Conservation (phyloP, 2,888 invertebrate species). For the Timema podura region DNA sequence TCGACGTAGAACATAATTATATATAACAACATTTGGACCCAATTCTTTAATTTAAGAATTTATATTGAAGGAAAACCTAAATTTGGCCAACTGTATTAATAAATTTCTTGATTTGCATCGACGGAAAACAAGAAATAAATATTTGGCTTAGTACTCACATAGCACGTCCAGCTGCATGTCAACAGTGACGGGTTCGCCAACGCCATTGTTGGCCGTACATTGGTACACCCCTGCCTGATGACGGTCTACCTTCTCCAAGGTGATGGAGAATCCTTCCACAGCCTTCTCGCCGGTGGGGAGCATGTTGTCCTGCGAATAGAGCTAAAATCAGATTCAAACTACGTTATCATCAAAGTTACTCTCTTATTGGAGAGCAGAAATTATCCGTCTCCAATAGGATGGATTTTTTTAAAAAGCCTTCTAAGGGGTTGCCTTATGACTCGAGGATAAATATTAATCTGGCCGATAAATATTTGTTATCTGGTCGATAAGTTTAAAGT, state of each 20-base stretch:
- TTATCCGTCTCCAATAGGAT: no score
- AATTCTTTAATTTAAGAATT: no score
- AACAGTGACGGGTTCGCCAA: conserved; percentile 61
- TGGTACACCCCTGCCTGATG: conserved; percentile 62
- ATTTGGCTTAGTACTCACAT: conserved; percentile 50
- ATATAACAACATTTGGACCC: no score
- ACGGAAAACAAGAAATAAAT: background rate
- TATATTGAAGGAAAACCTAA: no score
- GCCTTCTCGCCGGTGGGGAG: conserved; percentile 43
- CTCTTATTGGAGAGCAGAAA: background rate
- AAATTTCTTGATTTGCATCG: no score
- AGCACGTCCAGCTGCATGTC: conserved; percentile 63
- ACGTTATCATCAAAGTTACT: background rate
- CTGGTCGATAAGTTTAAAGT: no score
- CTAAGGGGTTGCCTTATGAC: no score
- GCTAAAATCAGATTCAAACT: background rate
- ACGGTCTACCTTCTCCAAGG: conserved; percentile 59
- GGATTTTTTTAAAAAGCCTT: no score
- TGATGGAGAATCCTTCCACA: conserved; percentile 59
- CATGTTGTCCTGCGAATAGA: conserved; percentile 33
- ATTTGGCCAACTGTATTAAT: no score
- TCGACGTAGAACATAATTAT: no score
- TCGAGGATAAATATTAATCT: no score
- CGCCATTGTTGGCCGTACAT: conserved; percentile 65
- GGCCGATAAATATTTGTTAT: no score